phyloP scores from a whole-genome alignment of 2,113 vertebrate species.

The Equus przewalskii region DNA sequence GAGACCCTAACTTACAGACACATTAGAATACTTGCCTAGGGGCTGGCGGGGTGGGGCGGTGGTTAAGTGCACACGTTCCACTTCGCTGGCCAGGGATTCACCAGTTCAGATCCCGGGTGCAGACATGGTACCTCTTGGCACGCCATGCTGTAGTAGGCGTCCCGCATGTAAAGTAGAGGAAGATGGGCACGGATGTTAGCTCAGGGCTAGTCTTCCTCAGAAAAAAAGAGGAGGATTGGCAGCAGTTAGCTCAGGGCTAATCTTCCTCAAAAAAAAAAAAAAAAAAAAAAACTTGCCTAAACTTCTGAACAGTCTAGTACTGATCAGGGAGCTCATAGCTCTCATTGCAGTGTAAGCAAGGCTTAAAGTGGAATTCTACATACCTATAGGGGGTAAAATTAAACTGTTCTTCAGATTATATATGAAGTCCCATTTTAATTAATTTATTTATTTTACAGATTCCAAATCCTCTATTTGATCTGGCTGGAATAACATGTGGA shows the following conservation, averaged over 20 bases:
- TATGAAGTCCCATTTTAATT: background rate
- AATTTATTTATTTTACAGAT: slow-evolving; percentile 87
- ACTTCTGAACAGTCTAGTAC: background rate
- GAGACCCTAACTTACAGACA: background rate
- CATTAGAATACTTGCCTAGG: background rate
- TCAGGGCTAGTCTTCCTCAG: too few species aligned
- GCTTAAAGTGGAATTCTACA: background rate
- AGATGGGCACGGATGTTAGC: too few species aligned
- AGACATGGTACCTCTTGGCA: too few species aligned
- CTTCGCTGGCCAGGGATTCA: too few species aligned
- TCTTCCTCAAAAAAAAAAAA: too few species aligned
- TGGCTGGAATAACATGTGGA: slow-evolving; percentile 96
- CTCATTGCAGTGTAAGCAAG: background rate
- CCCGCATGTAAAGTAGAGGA: too few species aligned
- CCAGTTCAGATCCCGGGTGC: too few species aligned
- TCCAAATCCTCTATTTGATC: slow-evolving; percentile 96
- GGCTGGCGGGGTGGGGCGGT: too few species aligned
- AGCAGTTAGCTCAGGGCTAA: too few species aligned
- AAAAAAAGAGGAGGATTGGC: too few species aligned
- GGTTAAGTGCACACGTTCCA: too few species aligned
- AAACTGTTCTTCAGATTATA: slow-evolving; percentile 49
- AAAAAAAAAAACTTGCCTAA: background rate
- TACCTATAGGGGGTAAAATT: background rate
- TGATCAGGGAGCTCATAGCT: background rate
- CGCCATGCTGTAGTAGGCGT: too few species aligned